A percentile compares a stretch with the other conserved stretches of the same genome.
Conservation (phyloP, 2,888 invertebrate species). For the Drosophila koepferae region DNA sequence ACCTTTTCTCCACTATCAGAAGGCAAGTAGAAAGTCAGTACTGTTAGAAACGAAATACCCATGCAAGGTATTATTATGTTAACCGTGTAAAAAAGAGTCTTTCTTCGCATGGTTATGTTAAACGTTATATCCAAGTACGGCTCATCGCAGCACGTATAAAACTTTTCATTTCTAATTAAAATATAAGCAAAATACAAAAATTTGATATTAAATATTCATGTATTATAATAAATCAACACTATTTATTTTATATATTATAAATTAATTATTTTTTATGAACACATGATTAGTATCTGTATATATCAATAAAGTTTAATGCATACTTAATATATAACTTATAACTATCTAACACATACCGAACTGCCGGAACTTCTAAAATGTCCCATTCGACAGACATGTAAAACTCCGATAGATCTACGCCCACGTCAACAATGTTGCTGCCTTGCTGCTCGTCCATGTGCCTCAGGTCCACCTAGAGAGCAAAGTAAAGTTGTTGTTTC, state of each 20-base stretch:
- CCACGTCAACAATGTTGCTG: slow-evolving; percentile 91
- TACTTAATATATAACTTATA: background rate
- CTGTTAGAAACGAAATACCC: slow-evolving; percentile 97
- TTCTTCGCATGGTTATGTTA: slow-evolving; percentile 97
- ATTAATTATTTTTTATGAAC: too few relatives aligned
- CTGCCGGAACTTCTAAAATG: slow-evolving; percentile 93
- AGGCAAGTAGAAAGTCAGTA: slow-evolving; percentile 97
- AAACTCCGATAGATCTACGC: slow-evolving; percentile 95
- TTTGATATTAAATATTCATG: background rate
- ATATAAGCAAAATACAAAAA: background rate
- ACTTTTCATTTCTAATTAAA: slow-evolving; percentile 91
- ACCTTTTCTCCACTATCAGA: slow-evolving; percentile 99
- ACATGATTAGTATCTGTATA: too few relatives aligned
- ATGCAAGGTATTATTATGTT: slow-evolving; percentile 98
- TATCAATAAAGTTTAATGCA: too few relatives aligned
- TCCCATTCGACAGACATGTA: slow-evolving; percentile 98
- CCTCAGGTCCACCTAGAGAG: slow-evolving; percentile 89
- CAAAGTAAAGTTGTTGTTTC: background rate
- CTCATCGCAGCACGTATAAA: slow-evolving; percentile 97
- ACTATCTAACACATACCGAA: slow-evolving; percentile 86
- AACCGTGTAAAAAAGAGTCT: slow-evolving; percentile 97
- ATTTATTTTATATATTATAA: too few relatives aligned
- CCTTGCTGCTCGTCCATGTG: slow-evolving; percentile 92
- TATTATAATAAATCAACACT: too few relatives aligned
- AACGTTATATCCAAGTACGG: slow-evolving; percentile 98